Conservation (phyloP, 2,888 invertebrate genomes). For the Ferrisia virgata region DNA sequence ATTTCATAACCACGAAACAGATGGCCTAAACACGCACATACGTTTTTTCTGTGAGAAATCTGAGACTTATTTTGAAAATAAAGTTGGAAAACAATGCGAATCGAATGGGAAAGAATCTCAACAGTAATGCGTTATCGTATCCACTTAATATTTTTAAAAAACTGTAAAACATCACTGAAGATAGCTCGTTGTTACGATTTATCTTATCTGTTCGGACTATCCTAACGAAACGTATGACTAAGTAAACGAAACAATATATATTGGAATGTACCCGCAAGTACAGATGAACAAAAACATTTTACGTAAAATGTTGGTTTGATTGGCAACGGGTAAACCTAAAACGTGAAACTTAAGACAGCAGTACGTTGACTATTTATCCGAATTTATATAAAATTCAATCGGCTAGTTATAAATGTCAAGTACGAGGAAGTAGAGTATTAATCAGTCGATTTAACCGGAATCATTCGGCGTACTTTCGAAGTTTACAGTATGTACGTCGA, state of each 20-base stretch:
- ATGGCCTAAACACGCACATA: background rate
- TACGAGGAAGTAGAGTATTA: background rate
- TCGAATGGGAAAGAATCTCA: background rate
- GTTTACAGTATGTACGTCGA: background rate
- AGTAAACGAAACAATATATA: background rate
- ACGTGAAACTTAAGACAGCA: too few relatives aligned
- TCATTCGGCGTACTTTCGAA: background rate
- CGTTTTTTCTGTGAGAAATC: background rate
- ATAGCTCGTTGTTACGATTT: background rate
- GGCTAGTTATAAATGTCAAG: background rate
- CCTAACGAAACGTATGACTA: background rate
- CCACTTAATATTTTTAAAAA: background rate
- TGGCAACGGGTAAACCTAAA: too few relatives aligned
- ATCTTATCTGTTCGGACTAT: slow-evolving; percentile 8
- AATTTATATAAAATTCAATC: too few relatives aligned
- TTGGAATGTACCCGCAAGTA: background rate
- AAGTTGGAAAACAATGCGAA: background rate
- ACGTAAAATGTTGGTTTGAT: background rate
- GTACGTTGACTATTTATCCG: too few relatives aligned
- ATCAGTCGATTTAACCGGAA: background rate
- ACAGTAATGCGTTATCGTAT: background rate
- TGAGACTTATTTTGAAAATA: background rate
- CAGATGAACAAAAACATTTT: background rate
- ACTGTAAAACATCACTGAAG: background rate
- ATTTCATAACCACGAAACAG: background rate